These are phyloP conservation scores for Dyspetes luteomarginatus DNA, from an alignment of 2,888 invertebrate genomes.

Conservation along the genomic window DNA sequence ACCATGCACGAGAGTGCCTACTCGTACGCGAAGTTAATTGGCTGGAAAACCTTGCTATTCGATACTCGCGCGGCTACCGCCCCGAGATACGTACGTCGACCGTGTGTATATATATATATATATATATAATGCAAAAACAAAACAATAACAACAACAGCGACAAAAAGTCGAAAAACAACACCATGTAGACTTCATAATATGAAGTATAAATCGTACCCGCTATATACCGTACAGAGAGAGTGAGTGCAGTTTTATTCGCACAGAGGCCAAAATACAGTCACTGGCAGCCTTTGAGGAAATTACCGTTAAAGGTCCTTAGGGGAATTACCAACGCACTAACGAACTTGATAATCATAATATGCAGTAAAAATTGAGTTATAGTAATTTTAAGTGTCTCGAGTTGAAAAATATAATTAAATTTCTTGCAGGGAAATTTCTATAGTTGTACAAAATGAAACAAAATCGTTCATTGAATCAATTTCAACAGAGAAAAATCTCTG, in stretches of 20 bases:
- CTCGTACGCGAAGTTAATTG: slow-evolving; percentile 78
- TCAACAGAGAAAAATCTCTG: too few species aligned
- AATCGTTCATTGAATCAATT: too few species aligned
- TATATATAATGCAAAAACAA: slow-evolving; percentile 11
- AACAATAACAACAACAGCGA: too few species aligned
- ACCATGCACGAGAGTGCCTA: slow-evolving; percentile 67
- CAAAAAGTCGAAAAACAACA: too few species aligned
- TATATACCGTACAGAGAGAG: not conserved
- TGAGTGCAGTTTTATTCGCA: slow-evolving; percentile 1
- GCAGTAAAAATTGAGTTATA: too few species aligned
- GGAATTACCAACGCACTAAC: too few species aligned
- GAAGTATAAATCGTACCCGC: slow-evolving; percentile 7
- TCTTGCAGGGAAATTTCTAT: too few species aligned
- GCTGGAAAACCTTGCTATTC: slow-evolving; percentile 81
- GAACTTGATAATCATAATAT: too few species aligned
- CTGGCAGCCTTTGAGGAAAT: not conserved
- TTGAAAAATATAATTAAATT: too few species aligned
- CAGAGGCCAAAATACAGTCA: not conserved
- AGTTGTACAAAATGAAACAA: too few species aligned
- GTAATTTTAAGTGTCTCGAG: too few species aligned
- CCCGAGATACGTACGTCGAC: slow-evolving; percentile 75
- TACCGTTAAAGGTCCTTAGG: not conserved
- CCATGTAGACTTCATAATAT: not conserved
- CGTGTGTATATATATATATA: slow-evolving; percentile 3
- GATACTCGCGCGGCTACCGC: slow-evolving; percentile 79